These are phyloP conservation scores for Clinocottus analis DNA, from an alignment of 2,113 vertebrate species.

Conservation along the genomic window DNA sequence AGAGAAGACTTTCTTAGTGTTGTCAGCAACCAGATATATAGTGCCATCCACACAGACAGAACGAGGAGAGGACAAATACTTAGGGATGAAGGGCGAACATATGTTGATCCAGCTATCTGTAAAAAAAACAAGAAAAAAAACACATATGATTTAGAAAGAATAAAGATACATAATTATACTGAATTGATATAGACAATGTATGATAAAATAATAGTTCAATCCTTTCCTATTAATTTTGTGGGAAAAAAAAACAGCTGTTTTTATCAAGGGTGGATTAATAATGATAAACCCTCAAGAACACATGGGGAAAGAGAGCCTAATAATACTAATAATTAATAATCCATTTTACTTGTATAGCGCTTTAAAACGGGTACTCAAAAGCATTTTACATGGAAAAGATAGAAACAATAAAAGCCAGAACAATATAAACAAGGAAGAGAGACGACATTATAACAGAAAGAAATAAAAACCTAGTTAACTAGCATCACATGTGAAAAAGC, in stretches of 20 bases:
- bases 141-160: neutral
- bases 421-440: too few species aligned
- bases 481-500: too few species aligned
- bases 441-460: too few species aligned
- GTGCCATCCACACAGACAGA: slow-evolving; percentile 87
- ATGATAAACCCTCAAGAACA: neutral
- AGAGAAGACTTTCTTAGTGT: slow-evolving; percentile 94
- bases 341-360: too few species aligned
- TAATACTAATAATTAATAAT: too few species aligned
- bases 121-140: slow-evolving; percentile 4
- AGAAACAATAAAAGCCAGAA: too few species aligned
- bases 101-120: slow-evolving; percentile 92
- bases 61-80: slow-evolving; percentile 94
- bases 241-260: neutral
- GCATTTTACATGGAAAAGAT: too few species aligned
- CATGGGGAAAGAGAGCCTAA: neutral
- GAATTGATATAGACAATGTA: too few species aligned
- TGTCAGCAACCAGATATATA: slow-evolving; percentile 96
- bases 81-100: slow-evolving; percentile 95
- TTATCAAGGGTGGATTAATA: neutral
- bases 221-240: neutral
- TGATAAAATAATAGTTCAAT: too few species aligned
- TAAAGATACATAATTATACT: neutral
- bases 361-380: too few species aligned
- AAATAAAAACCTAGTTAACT: too few species aligned